Conservation (phyloP, 2,888 invertebrate species). For the Opisthograptis luteolata region DNA sequence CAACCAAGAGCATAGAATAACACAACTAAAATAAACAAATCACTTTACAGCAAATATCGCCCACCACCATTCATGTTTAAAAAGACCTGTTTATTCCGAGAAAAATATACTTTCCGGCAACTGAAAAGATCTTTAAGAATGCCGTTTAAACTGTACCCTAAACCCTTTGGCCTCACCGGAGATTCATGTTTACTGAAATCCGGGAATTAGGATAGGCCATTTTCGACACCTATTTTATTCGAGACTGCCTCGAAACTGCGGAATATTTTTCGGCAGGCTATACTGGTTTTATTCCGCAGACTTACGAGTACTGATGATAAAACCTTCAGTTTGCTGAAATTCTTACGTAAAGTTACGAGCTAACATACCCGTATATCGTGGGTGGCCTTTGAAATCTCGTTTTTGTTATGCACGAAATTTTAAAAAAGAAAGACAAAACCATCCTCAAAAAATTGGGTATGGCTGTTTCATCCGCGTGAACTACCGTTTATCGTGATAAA, state of each 20-base stretch:
- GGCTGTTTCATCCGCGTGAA: no score
- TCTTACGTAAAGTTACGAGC: no score
- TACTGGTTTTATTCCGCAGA: conserved; percentile 4
- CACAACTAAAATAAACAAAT: no score
- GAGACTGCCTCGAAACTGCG: conserved; percentile 20
- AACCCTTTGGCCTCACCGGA: conserved; percentile 32
- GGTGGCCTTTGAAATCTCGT: no score
- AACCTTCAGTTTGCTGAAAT: not conserved
- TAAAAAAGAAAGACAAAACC: no score
- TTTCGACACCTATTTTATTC: conserved; percentile 36
- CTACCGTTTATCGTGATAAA: no score
- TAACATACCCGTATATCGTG: no score
- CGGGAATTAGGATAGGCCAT: conserved; percentile 33
- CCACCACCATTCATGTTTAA: not conserved
- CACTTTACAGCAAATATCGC: no score
- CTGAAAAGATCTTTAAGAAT: conserved; percentile 2
- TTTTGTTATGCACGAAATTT: no score
- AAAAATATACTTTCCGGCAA: not conserved
- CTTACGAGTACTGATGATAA: conserved; percentile 15
- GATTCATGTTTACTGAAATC: conserved; percentile 39
- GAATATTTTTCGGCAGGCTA: conserved; percentile 18
- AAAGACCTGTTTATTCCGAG: not conserved
- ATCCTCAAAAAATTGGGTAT: no score
- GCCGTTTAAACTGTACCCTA: conserved; percentile 18
- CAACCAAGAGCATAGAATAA: no score